Base-by-base conservation (phyloP, 2,797 vertebrate species). In the Fistularia tabacaria region DNA sequence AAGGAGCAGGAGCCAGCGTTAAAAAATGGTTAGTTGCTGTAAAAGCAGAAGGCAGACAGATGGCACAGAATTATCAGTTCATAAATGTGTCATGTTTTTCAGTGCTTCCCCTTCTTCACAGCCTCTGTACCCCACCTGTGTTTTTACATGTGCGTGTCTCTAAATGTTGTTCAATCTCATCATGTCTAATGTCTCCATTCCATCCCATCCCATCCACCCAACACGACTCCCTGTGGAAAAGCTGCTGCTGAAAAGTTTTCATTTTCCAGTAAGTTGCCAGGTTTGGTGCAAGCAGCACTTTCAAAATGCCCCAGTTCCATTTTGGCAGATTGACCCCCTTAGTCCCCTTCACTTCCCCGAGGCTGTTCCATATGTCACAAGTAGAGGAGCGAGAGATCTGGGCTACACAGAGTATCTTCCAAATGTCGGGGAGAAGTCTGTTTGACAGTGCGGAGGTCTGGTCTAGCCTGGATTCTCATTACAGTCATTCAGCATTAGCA, bases 311-410 rank as follows among this genome's bases (percentile, higher is more conserved):
- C 76, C 71, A 57, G 10, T 81, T 88, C 68, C 59, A 51, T 36
- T 72, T 60, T 65, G 64, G 76, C 73, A 72, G 49, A 51, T 42
- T 36, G 49, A 45, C 67, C 48, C 66, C 37, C 56, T 46, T 43
- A 9, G 54, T 57, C 39, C 64, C 41, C 68, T 65, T 66, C 79
- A 15, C 71, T 70, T 76, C 63, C 81, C 84, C 73, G 57, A 0
- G 83, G 83, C 71, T 53, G 38, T 38, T 69, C 87, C 84, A 77
- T 85, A 80, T 86, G 83, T 59, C 56, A 14, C 13, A 25, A 11
- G 37, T 6, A 57, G 61, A 46, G 44, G 15, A 10, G 57, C 54
- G 47, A 11, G 0, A 10, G 54, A 73, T 76, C 66, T 66, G 50
- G 81, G 76, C 46, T 73, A n/a, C 54, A 52, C 4, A 1, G 6